phyloP scores from a whole-genome alignment of 1,140 invertebrate genomes.

The Lethrus apterus region DNA sequence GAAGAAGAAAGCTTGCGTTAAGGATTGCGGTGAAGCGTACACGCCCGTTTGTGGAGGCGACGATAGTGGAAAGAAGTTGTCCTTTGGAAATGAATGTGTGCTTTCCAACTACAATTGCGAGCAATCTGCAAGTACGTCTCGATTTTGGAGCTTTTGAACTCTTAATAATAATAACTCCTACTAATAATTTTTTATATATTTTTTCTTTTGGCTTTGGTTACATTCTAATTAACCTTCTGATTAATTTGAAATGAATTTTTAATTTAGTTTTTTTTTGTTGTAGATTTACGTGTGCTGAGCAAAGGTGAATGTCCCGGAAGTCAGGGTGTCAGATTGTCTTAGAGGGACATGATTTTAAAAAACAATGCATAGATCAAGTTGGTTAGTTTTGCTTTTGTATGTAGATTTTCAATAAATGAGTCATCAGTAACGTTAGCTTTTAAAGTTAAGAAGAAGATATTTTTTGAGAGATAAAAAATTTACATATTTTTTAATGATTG shows the following conservation, averaged over 20 bases:
- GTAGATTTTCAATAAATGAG: no score
- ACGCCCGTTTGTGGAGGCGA: slow-evolving; percentile 24
- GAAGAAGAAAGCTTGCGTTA: slow-evolving; percentile 12
- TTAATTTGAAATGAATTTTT: no score
- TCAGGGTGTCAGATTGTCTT: slow-evolving; percentile 6
- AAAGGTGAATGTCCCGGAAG: slow-evolving; percentile 12
- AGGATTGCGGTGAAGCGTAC: slow-evolving; percentile 16
- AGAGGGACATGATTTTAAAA: no score
- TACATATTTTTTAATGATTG: no score
- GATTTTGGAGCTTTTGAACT: no score
- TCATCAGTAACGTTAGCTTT: no score
- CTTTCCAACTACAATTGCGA: slow-evolving; percentile 29
- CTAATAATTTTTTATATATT: not conserved
- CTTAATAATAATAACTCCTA: not conserved
- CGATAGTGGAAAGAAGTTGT: slow-evolving; percentile 22
- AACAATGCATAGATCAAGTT: no score
- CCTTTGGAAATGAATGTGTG: slow-evolving; percentile 27
- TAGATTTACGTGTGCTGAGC: slow-evolving; percentile 3
- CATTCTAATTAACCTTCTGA: no score
- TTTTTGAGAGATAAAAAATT: no score
- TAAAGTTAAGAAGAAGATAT: no score
- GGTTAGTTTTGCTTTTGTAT: no score
- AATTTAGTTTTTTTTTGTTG: slow-evolving; percentile 7
- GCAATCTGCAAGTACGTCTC: slow-evolving; percentile 20
- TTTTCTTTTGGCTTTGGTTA: no score